Evolutionary conservation across 2,797 vertebrate genomes (phyloP).

Genomic region (Centropyge bicolor): DNA sequence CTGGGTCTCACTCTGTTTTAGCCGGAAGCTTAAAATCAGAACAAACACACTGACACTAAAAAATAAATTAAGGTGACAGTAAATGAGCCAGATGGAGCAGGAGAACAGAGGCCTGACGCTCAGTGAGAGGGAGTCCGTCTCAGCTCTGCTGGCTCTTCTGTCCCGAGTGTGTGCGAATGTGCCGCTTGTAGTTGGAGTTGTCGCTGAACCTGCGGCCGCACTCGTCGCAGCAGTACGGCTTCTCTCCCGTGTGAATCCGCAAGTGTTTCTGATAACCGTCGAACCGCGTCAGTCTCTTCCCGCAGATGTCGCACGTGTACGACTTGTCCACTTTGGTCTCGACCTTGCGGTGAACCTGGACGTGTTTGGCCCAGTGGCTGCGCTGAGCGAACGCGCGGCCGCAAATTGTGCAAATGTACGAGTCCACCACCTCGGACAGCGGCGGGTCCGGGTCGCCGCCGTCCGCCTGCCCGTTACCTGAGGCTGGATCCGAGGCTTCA

Average conservation of each 20-base stretch:
- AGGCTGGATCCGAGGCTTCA: fast-evolving
- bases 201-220: constrained; percentile 74
- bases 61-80: no score
- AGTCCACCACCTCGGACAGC: constrained; percentile 29
- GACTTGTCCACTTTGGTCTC: constrained; percentile 47
- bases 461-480: constrained; percentile 20
- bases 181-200: constrained; percentile 75
- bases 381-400: constrained; percentile 62
- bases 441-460: not conserved
- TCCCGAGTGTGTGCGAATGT: constrained; percentile 55
- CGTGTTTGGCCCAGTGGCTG: constrained; percentile 63
- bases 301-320: constrained; percentile 70
- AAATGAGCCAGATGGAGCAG: not conserved
- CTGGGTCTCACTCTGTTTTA: no score
- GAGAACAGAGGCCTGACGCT: not conserved
- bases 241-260: constrained; percentile 71
- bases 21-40: no score
- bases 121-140: not conserved
- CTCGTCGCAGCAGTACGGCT: constrained; percentile 65
- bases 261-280: constrained; percentile 76
- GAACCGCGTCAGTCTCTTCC: constrained; percentile 68
- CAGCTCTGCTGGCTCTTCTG: constrained; percentile 24
- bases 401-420: constrained; percentile 69
- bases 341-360: constrained; percentile 51
- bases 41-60: no score